A percentile compares a stretch with the other conserved stretches of the same genome.
These are phyloP conservation scores for Sminthurinus aureus DNA, from an alignment of 2,888 invertebrate genomes.

Conservation along the genomic window DNA sequence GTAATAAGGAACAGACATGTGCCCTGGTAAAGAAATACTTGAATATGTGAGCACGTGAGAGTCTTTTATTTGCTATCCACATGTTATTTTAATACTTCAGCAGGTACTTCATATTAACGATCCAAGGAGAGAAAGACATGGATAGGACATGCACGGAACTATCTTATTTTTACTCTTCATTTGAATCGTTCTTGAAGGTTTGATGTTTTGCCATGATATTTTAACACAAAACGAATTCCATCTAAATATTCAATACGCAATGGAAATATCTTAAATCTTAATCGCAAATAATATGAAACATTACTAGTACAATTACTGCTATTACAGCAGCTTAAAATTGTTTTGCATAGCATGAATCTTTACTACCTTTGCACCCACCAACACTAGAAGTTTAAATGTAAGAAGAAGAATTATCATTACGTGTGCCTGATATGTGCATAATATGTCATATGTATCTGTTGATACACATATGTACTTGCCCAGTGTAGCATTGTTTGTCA, in stretches of 20 bases:
- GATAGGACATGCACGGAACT: background rate
- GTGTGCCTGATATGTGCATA: background rate
- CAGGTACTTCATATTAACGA: constrained; percentile 14
- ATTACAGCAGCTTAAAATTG: background rate
- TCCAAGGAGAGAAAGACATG: background rate
- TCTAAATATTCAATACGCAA: background rate
- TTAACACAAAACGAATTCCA: background rate
- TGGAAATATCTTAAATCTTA: background rate
- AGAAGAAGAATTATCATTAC: background rate
- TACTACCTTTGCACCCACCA: background rate
- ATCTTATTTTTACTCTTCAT: background rate
- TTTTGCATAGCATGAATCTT: background rate
- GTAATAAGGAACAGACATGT: background rate
- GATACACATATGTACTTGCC: too few species aligned
- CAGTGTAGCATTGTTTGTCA: too few species aligned
- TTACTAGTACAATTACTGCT: background rate
- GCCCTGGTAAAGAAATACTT: background rate
- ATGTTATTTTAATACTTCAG: background rate
- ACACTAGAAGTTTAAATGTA: background rate
- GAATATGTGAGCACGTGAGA: background rate
- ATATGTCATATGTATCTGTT: too few species aligned
- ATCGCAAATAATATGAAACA: background rate
- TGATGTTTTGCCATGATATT: background rate
- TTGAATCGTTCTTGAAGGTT: background rate
- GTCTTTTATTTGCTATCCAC: constrained; percentile 11